Evolutionary conservation across 2,888 invertebrate genomes (phyloP).

Genomic region (Apamea epomidion): DNA sequence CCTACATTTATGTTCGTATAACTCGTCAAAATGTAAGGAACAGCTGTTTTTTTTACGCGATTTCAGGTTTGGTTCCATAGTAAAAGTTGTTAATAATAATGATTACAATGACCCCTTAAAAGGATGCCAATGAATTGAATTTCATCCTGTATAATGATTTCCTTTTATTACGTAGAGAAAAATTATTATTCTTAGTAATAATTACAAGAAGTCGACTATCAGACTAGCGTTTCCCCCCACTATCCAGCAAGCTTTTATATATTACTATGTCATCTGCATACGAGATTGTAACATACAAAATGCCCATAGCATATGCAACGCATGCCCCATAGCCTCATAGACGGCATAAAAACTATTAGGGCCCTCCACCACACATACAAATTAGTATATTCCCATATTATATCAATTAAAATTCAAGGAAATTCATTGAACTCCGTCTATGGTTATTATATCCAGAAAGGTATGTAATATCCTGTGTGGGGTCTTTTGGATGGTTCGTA

Average conservation of each 20-base stretch:
- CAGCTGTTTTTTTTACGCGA: too few species aligned
- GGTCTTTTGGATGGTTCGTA: background rate
- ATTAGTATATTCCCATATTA: slow-evolving; percentile 58
- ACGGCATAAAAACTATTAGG: slow-evolving; percentile 64
- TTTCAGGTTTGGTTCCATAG: too few species aligned
- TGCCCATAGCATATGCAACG: slow-evolving; percentile 61
- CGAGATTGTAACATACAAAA: slow-evolving; percentile 53
- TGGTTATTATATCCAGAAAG: slow-evolving; percentile 40
- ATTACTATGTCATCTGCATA: slow-evolving; percentile 58
- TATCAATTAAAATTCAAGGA: slow-evolving; percentile 67
- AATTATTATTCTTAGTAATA: background rate
- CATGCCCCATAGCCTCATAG: slow-evolving; percentile 56
- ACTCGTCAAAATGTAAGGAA: too few species aligned
- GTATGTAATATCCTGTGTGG: slow-evolving; percentile 36
- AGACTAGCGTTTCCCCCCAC: slow-evolving; percentile 21
- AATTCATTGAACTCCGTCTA: slow-evolving; percentile 62
- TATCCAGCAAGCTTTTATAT: slow-evolving; percentile 58
- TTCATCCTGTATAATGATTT: too few species aligned
- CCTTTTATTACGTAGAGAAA: too few species aligned
- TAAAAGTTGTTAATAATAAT: too few species aligned
- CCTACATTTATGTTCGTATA: too few species aligned
- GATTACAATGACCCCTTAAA: too few species aligned
- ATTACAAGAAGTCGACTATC: background rate
- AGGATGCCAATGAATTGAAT: too few species aligned
- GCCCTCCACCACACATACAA: slow-evolving; percentile 59